Percentiles rank a stretch among this genome's conserved stretches.
phyloP scores from a whole-genome alignment of 2,888 invertebrate genomes.

The Tetramorium bicarinatum region DNA sequence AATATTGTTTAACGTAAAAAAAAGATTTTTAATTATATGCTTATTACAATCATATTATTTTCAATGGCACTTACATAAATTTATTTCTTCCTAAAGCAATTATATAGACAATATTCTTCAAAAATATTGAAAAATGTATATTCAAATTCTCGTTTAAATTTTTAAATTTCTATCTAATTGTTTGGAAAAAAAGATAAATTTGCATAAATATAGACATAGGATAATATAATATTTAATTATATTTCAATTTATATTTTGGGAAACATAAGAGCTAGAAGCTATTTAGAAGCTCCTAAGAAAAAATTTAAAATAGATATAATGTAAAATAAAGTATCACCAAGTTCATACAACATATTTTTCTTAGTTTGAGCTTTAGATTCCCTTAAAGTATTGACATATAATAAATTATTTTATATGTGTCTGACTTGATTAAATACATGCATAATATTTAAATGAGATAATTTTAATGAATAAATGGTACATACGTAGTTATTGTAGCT shows the following conservation, averaged over 20 bases:
- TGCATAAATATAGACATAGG: background rate
- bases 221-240: slow-evolving; percentile 2
- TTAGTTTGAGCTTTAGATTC: background rate
- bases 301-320: background rate
- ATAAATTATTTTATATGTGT: background rate
- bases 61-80: background rate
- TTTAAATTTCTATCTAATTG: background rate
- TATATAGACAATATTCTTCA: background rate
- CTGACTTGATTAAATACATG: background rate
- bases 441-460: slow-evolving; percentile 60
- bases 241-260: background rate
- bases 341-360: background rate
- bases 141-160: background rate
- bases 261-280: background rate
- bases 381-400: background rate
- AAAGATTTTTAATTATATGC: background rate
- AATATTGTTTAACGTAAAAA: background rate
- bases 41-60: too few species aligned
- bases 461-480: slow-evolving; percentile 83
- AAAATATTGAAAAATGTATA: background rate
- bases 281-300: background rate
- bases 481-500: slow-evolving; percentile 84
- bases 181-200: background rate
- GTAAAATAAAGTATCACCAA: background rate
- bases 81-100: background rate